Evolutionary conservation across 35 echinoderm and acorn worm species (phyloP), one percentile per base, ranked within the genome.

Genomic region (Patiria miniata): DNA sequence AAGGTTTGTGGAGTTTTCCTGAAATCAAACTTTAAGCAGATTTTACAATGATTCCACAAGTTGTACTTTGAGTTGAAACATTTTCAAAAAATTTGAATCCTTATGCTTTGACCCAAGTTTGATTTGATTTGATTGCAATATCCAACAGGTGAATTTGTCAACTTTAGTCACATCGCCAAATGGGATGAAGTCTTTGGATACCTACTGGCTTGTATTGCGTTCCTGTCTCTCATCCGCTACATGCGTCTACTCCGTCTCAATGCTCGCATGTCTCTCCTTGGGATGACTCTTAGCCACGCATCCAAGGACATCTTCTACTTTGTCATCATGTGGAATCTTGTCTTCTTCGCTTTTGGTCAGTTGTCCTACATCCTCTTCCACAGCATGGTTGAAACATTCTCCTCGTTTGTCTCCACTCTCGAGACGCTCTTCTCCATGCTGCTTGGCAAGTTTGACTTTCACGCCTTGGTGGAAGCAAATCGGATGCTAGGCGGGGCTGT

Each of bases 111-210:
- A 47, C 4, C 42, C 42, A 47, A 47, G 12, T 47, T 6, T 12
- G 12, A 6, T 6, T 47, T 47, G 4, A 47, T 47, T 12, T 12
- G 42, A 6, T 47, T 47, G 42, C 4, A 47, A 47, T 12, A 47
- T 47, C 12, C 42, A 47, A 47, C 56, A 91, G 89, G 77, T 4
- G 59, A 79, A 51, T 92, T 82, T 33, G 90, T 92, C 10, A 92
- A 92, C 51, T 92, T 92, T 79, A 44, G 42, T 28, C 90, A 92
- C 60, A 86, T 92, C 32, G 90, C 90, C 29, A 87, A 92, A 44
- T 92, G 90, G 90, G 90, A 92, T 39, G 68, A 83, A 16, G 23
- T 92, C 39, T 92, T 92, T 22, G 85, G 84, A 19, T 92, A 53
- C 36, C 39, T 92, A 0, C 42, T 92, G 85, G 90, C 84, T 8